phyloP scores from a whole-genome alignment of 1,140 invertebrate genomes.

The Hesperophylax magnus region DNA sequence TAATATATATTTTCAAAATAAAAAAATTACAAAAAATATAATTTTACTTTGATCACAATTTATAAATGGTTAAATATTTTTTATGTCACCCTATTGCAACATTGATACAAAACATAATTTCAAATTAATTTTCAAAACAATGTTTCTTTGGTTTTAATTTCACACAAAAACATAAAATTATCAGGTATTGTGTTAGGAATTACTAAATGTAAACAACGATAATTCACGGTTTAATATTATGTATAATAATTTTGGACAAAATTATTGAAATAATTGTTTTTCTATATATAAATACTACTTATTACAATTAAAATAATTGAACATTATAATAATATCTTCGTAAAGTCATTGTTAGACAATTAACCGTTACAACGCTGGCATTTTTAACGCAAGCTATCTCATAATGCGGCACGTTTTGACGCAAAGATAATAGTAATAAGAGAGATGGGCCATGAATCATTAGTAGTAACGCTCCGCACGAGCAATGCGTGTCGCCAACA shows the following conservation, averaged over 20 bases:
- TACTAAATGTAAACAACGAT: neutral
- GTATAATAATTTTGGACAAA: neutral
- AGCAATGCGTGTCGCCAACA: no score
- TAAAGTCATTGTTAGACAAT: no score
- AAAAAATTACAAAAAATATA: neutral
- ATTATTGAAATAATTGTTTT: neutral
- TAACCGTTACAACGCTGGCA: no score
- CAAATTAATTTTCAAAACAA: neutral
- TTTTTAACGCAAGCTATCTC: no score
- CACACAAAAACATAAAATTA: neutral
- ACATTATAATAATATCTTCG: no score
- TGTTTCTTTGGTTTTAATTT: slow-evolving; percentile 1
- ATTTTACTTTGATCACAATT: no score
- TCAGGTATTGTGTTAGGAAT: neutral
- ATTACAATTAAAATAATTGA: neutral
- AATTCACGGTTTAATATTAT: neutral
- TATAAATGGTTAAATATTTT: slow-evolving; percentile 3
- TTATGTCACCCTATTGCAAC: neutral
- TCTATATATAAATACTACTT: neutral
- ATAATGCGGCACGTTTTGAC: no score
- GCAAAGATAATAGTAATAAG: no score
- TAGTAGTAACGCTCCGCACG: no score
- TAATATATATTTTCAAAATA: neutral
- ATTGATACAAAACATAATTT: neutral
- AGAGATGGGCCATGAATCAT: no score